These are phyloP conservation scores for Anguilla marmorata DNA, from an alignment of 2,797 vertebrate genomes.

Conservation along the genomic window DNA sequence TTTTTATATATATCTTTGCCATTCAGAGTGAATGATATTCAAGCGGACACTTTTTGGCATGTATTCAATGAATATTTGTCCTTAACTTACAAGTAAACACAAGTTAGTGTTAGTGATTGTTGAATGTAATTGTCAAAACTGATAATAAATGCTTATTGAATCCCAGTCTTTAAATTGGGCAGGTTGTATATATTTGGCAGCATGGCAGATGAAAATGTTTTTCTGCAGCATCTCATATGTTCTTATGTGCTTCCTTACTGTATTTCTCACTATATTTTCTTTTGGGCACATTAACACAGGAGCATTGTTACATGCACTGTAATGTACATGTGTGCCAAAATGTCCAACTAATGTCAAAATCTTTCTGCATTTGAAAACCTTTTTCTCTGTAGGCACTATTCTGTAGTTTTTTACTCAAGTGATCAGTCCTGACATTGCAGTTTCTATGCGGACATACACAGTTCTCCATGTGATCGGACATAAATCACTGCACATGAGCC, in stretches of 20 bases:
- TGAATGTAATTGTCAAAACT: too few relatives aligned
- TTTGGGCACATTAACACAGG: not conserved
- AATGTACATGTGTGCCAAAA: not conserved
- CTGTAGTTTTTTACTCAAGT: not conserved
- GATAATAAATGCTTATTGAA: too few relatives aligned
- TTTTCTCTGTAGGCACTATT: not conserved
- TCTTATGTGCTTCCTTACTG: slow-evolving; percentile 1
- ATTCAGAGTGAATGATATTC: not conserved
- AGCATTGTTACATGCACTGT: not conserved
- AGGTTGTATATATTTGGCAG: not conserved
- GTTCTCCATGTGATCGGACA: not conserved
- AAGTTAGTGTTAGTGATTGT: too few relatives aligned
- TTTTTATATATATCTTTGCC: not conserved
- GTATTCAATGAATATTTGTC: not conserved
- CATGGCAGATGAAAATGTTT: not conserved
- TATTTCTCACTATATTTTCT: not conserved
- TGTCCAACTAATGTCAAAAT: not conserved
- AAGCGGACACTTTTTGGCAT: not conserved
- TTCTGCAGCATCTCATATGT: not conserved
- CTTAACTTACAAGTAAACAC: too few relatives aligned
- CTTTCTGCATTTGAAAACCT: not conserved
- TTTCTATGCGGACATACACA: not conserved
- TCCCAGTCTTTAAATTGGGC: not conserved
- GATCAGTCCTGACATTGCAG: not conserved
- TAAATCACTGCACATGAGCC: not conserved